Evolutionary conservation across 2,888 invertebrate species (phyloP), one percentile per base, ranked within the genome.

Genomic region (Neoitamus cyanurus): DNA sequence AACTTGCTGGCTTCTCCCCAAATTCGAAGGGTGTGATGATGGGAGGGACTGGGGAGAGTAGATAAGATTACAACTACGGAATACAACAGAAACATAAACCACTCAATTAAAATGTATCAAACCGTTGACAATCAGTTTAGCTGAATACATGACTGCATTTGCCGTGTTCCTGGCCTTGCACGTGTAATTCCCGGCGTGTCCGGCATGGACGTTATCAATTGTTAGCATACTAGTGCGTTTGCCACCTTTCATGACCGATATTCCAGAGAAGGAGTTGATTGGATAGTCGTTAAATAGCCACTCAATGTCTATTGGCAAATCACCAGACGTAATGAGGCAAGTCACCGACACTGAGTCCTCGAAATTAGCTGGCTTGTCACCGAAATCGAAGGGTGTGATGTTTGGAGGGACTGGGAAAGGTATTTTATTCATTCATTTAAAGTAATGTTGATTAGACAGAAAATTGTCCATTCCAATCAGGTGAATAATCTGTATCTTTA

Each of bases 11-110:
- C 86, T 93, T 93, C 87, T 95, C 94, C 88, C 95, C 96, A 89
- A 96, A 96, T 87, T 94, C 92, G 91, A 96, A 96, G 86, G 95
- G 94, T 89, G 94, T 93, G 90, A 95, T 93, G 92, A 95, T 94
- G 86, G 96, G 96, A 89, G 94, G 93, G 92, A 94, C 96, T 96
- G 91, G 69, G 77, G 13, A 68, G 70, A 69, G 13, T 3, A 58
- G 20, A 20, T 58, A 42, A 42, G 15, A 15, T 6, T 20, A 58
- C 9, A 58, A 7, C 58, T 58, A 58, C 42, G n/a, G n/a, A 42
- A 42, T 0, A 58, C 9, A 58, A 25, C 25, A 20, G 9, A 7
- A 58, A 2, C 7, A 20, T 20, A 58, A 58, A 25, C 2, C 58
- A 58, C 20, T 58, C 20, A 58, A 15, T 1, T 58, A 9, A 58